phyloP scores from a whole-genome alignment of 2,113 vertebrate species.

The Pimephales promelas region DNA sequence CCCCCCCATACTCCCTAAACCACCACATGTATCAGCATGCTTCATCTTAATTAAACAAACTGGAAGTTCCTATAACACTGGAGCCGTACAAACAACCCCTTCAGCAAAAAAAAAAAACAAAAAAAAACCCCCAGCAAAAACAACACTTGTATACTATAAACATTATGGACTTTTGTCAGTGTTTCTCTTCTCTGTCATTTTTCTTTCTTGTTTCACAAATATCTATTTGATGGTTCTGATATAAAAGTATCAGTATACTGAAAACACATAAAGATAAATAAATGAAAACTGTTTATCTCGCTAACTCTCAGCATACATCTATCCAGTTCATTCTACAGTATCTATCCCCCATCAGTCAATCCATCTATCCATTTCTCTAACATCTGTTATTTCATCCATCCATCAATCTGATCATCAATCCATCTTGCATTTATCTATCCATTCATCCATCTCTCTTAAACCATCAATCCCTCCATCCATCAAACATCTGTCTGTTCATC shows the following conservation, averaged over 20 bases:
- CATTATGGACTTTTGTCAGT: neutral
- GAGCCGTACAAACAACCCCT: slow-evolving; percentile 18
- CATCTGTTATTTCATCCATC: neutral
- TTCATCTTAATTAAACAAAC: slow-evolving; percentile 26
- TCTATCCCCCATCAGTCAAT: neutral
- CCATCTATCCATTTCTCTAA: neutral
- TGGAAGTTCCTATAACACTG: slow-evolving; percentile 30
- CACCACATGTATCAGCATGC: slow-evolving; percentile 22
- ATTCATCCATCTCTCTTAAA: neutral
- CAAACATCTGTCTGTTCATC: neutral
- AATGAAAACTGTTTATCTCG: too few relatives aligned
- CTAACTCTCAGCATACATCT: neutral
- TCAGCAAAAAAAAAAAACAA: slow-evolving; percentile 35
- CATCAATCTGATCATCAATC: neutral
- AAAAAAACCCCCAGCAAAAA: neutral
- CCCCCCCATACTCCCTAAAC: neutral
- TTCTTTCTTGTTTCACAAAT: neutral
- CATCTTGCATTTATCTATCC: neutral
- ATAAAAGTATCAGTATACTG: too few relatives aligned
- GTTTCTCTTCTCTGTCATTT: neutral
- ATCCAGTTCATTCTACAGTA: neutral
- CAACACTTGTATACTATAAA: neutral
- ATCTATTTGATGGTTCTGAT: neutral
- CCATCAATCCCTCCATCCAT: neutral
- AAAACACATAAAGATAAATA: neutral